Evolutionary conservation across 2,797 vertebrate species (phyloP).

Genomic region (Buphagus erythrorhynchus): DNA sequence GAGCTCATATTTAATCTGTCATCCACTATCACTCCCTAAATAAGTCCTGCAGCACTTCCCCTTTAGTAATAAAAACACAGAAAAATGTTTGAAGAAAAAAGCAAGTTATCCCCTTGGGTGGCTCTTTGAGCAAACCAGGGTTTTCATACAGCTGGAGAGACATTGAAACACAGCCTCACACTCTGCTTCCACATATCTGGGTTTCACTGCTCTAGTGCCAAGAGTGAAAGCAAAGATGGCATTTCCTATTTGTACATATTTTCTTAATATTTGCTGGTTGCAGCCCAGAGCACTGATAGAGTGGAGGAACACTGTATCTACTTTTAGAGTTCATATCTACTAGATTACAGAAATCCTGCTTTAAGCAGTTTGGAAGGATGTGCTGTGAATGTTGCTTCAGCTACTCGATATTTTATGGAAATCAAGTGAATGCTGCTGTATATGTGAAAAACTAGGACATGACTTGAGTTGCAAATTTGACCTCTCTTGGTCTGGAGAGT

Average conservation of each 20-base stretch:
- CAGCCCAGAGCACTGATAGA: background rate
- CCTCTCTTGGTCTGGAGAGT: background rate
- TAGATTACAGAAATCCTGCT: background rate
- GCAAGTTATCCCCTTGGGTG: slow-evolving; percentile 38
- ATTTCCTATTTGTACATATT: slow-evolving; percentile 1
- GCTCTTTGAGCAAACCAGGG: background rate
- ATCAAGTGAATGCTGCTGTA: background rate
- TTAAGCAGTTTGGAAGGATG: background rate
- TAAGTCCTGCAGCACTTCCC: slow-evolving; percentile 57
- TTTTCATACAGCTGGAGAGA: slow-evolving; percentile 24
- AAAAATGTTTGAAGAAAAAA: slow-evolving; percentile 53
- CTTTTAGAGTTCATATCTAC: background rate
- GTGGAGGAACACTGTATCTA: background rate
- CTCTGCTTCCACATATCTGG: background rate
- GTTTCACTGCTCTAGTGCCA: background rate
- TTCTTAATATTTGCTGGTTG: background rate
- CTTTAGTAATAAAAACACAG: slow-evolving; percentile 58
- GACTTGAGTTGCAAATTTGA: background rate
- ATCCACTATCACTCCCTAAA: slow-evolving; percentile 63
- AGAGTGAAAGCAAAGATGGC: background rate
- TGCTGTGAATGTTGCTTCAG: background rate
- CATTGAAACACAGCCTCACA: background rate
- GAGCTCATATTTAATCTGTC: slow-evolving; percentile 68
- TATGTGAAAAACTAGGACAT: background rate
- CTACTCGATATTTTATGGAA: slow-evolving; percentile 2